Evolutionary conservation across 2,113 vertebrate genomes (phyloP), one percentile per base, ranked within the genome.

Genomic region (Oreotrochilus melanogaster): DNA sequence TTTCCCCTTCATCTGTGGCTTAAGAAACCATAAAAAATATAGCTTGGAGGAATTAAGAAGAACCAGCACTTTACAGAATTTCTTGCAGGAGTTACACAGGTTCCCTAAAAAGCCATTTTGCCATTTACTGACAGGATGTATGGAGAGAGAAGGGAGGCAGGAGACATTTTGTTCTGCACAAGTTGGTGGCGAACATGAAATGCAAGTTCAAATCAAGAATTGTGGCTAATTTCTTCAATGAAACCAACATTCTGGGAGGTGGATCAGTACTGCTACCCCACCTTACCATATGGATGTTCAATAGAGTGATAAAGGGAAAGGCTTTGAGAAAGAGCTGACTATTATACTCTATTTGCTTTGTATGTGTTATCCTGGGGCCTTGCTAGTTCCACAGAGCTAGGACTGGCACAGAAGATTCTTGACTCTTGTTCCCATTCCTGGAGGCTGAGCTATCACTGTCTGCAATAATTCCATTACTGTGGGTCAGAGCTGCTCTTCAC

Each of bases 71-170:
- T 14, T 22, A 54, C n/a, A 67, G 67, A 57, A 82, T 69, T 91
- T 89, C 37, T 73, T 58, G 28, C 54, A 89, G 66, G 58, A 85
- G 83, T 94, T 85, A 57, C 45, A 69, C 0, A 3, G 27, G 21
- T 90, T 96, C 91, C 86, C 86, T 86, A 78, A 91, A 95, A 87
- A 88, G 47, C 10, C 2, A 27, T 86, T 94, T 83, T 85, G 21
- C 56, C 17, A 83, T 27, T 80, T 73, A 47, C 8, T 86, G 73
- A 74, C 0, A 4, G 67, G 16, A 86, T 11, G 39, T 39, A 39
- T 39, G 6, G 50, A n/a, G 24, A 74, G 11, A 23, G 30, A 62
- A 50, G 28, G 14, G 64, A 71, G 28, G 51, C 1, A 4, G 33
- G 27, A 56, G 35, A 14, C 8, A 4, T 93, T 93, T 93, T 82